A percentile compares a stretch with the other conserved stretches of the same genome.
These are phyloP conservation scores for Drosophila incognita DNA, from an alignment of 2,888 invertebrate species.

Conservation along the genomic window DNA sequence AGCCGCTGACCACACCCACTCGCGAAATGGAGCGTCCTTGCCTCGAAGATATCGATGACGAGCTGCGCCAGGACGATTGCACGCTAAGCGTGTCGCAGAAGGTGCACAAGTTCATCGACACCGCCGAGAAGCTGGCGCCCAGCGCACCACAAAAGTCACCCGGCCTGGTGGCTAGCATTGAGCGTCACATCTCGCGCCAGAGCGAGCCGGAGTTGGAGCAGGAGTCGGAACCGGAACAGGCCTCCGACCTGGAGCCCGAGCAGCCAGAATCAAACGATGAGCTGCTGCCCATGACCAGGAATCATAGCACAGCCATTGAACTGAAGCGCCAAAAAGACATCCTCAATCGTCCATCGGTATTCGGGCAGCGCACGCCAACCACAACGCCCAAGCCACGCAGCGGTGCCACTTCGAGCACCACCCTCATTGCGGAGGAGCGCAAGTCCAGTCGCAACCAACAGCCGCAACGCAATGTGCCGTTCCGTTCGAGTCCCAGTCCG, in stretches of 20 bases:
- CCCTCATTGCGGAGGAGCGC: slow-evolving; percentile 57
- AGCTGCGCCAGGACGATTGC: slow-evolving; percentile 87
- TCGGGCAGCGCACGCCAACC: slow-evolving; percentile 35
- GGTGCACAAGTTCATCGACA: slow-evolving; percentile 88
- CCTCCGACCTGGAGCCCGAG: slow-evolving; percentile 48
- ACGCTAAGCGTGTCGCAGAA: slow-evolving; percentile 88
- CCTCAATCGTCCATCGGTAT: slow-evolving; percentile 85
- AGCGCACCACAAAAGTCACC: slow-evolving; percentile 85
- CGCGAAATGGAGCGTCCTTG: slow-evolving; percentile 85
- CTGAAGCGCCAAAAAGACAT: slow-evolving; percentile 85
- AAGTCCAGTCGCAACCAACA: slow-evolving; percentile 46
- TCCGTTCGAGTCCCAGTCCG: slow-evolving; percentile 14
- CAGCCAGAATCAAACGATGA: slow-evolving; percentile 87
- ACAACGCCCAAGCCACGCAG: slow-evolving; percentile 15
- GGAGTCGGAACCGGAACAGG: slow-evolving; percentile 62
- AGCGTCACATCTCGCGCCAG: slow-evolving; percentile 82
- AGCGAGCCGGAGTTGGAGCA: slow-evolving; percentile 72
- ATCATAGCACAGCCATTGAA: slow-evolving; percentile 79
- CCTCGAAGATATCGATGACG: slow-evolving; percentile 87
- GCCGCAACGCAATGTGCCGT: slow-evolving; percentile 13
- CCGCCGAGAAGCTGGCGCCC: slow-evolving; percentile 86
- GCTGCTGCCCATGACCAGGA: slow-evolving; percentile 87
- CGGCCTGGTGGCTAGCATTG: slow-evolving; percentile 85
- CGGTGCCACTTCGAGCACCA: slow-evolving; percentile 32
- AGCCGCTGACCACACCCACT: slow-evolving; percentile 54